phyloP scores from a whole-genome alignment of 2,113 vertebrate genomes.

The Rhinolophus ferrumequinum region DNA sequence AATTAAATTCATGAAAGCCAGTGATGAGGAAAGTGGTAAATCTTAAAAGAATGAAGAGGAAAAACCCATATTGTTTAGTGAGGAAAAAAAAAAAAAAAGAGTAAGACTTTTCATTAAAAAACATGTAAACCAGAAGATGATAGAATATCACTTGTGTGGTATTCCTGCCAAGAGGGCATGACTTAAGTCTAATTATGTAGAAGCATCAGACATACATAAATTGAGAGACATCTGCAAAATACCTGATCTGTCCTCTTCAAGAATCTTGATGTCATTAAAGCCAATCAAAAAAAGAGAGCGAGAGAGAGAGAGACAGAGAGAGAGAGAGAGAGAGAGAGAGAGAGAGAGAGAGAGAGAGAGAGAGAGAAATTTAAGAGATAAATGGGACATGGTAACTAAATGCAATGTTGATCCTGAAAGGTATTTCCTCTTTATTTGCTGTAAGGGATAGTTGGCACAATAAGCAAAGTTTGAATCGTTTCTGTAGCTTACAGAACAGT shows the following conservation, averaged over 20 bases:
- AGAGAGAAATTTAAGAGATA: neutral
- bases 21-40: neutral
- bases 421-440: neutral
- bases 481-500: neutral
- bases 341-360: too few relatives aligned
- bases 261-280: neutral
- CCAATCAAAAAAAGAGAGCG: neutral
- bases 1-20: neutral
- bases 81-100: neutral
- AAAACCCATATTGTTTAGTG: neutral
- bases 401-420: neutral
- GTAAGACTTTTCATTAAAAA: neutral
- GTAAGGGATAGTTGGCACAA: neutral
- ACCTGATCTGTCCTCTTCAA: neutral
- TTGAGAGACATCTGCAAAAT: neutral
- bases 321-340: too few relatives aligned
- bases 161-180: neutral
- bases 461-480: neutral
- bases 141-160: neutral
- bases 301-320: too few relatives aligned
- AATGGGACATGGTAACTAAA: neutral
- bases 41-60: neutral
- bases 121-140: neutral
- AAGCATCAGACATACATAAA: neutral
- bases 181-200: neutral